phyloP scores from a whole-genome alignment of 2,113 vertebrate species.

The Phoxinus phoxinus region DNA sequence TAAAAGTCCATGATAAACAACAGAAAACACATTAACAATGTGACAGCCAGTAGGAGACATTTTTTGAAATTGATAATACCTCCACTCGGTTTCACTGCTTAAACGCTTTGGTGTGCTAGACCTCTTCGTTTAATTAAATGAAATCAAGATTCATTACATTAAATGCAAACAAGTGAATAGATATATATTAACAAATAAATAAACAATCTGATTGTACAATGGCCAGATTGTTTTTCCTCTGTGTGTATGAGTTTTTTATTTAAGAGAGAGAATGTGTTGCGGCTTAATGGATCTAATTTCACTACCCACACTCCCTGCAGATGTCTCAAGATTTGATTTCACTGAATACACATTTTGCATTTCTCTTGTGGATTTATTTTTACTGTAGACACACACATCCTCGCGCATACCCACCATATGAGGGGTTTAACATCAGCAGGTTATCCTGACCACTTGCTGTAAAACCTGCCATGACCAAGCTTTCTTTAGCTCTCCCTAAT shows the following conservation, averaged over 20 bases:
- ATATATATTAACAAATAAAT: background rate
- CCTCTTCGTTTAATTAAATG: background rate
- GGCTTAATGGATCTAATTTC: conserved; percentile 43
- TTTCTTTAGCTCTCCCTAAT: background rate
- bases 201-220: background rate
- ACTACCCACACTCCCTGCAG: conserved; percentile 11
- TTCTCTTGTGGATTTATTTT: conserved; percentile 13
- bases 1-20: too few species aligned
- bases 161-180: background rate
- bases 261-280: conserved; percentile 1
- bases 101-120: background rate
- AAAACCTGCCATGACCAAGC: background rate
- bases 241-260: conserved; percentile 23
- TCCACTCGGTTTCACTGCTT: background rate
- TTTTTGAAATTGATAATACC: conserved; percentile 12
- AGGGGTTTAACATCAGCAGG: background rate
- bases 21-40: too few species aligned
- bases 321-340: conserved; percentile 25
- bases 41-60: background rate
- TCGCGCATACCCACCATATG: background rate
- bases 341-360: conserved; percentile 46
- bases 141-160: background rate
- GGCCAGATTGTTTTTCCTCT: background rate
- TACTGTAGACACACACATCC: conserved; percentile 11
- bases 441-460: background rate